Evolutionary conservation across 1,140 invertebrate genomes (phyloP).

Genomic region (Drosophila serrata): DNA sequence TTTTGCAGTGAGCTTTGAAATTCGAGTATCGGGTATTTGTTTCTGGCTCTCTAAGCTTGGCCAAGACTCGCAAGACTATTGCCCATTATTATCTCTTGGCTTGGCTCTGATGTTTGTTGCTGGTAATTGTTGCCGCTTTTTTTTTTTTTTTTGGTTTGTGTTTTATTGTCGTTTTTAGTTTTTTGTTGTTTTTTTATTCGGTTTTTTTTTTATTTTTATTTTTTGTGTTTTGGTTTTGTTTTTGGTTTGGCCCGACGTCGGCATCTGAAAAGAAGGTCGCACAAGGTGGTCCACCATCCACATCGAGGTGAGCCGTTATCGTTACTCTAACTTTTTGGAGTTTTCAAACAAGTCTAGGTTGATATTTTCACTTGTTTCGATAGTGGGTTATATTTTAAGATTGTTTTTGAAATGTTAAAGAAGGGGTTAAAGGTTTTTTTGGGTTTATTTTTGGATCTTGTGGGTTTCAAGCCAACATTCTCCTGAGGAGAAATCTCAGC

Average conservation of each 20-base stretch:
- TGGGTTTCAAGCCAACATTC: background rate
- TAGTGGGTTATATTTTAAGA: background rate
- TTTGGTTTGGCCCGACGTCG: constrained; percentile 55
- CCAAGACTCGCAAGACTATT: constrained; percentile 56
- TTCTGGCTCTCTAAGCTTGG: constrained; percentile 29
- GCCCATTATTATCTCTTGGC: constrained; percentile 72
- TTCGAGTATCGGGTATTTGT: constrained; percentile 65
- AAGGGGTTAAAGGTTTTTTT: no score
- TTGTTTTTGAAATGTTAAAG: no score
- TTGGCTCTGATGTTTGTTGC: constrained; percentile 53
- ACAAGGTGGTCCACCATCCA: constrained; percentile 75
- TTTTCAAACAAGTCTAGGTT: background rate
- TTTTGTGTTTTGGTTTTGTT: constrained; percentile 22
- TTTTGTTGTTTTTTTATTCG: constrained; percentile 10
- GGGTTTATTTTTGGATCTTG: no score
- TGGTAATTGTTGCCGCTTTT: constrained; percentile 80
- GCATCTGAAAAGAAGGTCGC: constrained; percentile 77
- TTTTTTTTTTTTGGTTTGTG: constrained; percentile 51
- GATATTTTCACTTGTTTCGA: background rate
- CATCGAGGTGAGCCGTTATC: constrained; percentile 61
- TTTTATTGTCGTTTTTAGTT: constrained; percentile 46
- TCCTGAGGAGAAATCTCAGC: no score
- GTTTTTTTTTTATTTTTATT: constrained; percentile 40
- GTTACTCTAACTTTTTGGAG: constrained; percentile 26
- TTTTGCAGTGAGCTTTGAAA: constrained; percentile 52